A percentile compares a stretch with the other conserved stretches of the same genome.
Conservation (phyloP, 2,888 invertebrate genomes). For the Automeris io region DNA sequence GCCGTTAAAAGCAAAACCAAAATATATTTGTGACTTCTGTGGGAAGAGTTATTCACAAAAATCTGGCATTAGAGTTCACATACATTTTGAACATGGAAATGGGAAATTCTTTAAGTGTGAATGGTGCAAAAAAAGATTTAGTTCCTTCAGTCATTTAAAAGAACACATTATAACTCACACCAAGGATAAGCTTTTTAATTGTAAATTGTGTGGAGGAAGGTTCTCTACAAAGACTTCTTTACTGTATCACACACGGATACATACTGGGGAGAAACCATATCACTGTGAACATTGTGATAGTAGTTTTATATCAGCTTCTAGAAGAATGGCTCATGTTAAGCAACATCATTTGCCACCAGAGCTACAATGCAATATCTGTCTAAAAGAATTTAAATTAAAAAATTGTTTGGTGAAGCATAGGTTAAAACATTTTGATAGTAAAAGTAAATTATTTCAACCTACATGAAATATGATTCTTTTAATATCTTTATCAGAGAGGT, state of each 20-base stretch:
- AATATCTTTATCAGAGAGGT: no score
- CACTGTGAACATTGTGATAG: slow-evolving; percentile 29
- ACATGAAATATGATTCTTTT: no score
- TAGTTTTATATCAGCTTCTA: slow-evolving; percentile 30
- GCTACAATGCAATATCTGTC: slow-evolving; percentile 32
- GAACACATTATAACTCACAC: slow-evolving; percentile 36
- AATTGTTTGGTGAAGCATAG: slow-evolving; percentile 24
- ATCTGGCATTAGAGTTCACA: slow-evolving; percentile 26
- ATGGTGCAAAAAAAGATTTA: slow-evolving; percentile 35
- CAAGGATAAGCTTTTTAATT: slow-evolving; percentile 32
- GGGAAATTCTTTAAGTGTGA: slow-evolving; percentile 22
- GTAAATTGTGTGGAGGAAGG: slow-evolving; percentile 27
- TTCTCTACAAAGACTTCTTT: slow-evolving; percentile 33
- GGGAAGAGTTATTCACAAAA: slow-evolving; percentile 29
- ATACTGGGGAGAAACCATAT: slow-evolving; percentile 39
- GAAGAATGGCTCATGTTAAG: slow-evolving; percentile 30
- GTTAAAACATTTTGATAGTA: slow-evolving; percentile 26
- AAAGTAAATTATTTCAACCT: slow-evolving; percentile 19
- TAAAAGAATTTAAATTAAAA: slow-evolving; percentile 23
- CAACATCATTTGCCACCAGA: slow-evolving; percentile 21
- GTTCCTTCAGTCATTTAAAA: slow-evolving; percentile 26
- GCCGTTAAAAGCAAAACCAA: slow-evolving; percentile 13
- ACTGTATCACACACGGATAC: slow-evolving; percentile 33
- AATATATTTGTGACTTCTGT: slow-evolving; percentile 29
- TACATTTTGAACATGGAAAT: slow-evolving; percentile 31